Evolutionary conservation across 2,888 invertebrate genomes (phyloP), one percentile per base, ranked within the genome.

Genomic region (Leptinotarsa tumamoca): DNA sequence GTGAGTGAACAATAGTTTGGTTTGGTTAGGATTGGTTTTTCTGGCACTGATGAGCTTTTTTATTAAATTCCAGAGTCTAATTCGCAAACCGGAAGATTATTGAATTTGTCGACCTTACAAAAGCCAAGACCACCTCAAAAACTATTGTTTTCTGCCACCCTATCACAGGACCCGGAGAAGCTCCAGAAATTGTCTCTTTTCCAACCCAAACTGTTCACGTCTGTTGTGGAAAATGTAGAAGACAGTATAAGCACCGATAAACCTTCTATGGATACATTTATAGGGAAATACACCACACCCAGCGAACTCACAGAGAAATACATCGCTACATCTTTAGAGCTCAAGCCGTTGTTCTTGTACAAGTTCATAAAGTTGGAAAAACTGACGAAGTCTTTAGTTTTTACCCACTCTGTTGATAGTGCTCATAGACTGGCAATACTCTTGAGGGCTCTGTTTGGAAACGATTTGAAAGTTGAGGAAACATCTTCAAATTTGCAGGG

Each of bases 121-220:
- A 83, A 82, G 56, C 82, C 79, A 14, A 81, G 84, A 73, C 84
- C 85, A 1, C 88, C 90, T 71, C 98, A 98, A 83, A 98, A 98
- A 87, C 90, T 99, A 67, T 90, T 99, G 3, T 97, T 99, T 86
- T 99, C 99, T n/a, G 99, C 99, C 5, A 99, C 99, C 2, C 89
- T 99, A 18, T 96, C 98, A 0, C 96, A 97, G 86, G 98, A 99
- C 89, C 98, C 99, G 0, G 98, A 99, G 88, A 96, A 97, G 87
- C 89, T 99, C 68, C 95, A 97, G 84, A 93, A 94, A 80, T 91
- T 99, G 86, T 94, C 95, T 17, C 90, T 99, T 7, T 98, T 98
- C 85, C 95, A 96, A 86, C 99, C 99, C 0, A 95, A 94, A 87
- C 89, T 99, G 7, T 98, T 98, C 87, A 96, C 96, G 21, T 93